Percentiles rank a stretch among this genome's conserved stretches.
Evolutionary conservation across 2,797 vertebrate species (phyloP).

Genomic region (Natrix natrix): DNA sequence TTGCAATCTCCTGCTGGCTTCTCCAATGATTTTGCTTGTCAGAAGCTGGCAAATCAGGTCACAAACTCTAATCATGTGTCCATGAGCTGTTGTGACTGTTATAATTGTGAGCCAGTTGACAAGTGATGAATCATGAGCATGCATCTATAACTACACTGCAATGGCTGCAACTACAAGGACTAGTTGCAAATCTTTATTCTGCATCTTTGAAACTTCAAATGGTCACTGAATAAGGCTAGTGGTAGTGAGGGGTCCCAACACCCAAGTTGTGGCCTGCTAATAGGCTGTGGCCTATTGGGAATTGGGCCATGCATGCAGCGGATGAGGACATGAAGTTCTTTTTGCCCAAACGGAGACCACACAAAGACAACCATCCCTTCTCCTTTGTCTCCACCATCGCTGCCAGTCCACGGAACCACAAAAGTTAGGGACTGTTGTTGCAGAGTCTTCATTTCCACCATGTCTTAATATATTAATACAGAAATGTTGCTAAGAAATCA

Average conservation of each 20-base stretch:
- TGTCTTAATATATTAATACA: not conserved
- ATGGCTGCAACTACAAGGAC: not conserved
- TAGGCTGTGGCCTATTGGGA: not conserved
- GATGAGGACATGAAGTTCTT: not conserved
- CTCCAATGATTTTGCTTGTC: not conserved
- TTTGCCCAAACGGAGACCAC: not conserved
- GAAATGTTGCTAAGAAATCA: not conserved
- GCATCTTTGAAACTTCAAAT: not conserved
- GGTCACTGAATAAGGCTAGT: not conserved
- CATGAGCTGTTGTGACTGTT: not conserved
- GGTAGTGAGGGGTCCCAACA: accelerated
- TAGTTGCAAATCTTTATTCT: not conserved
- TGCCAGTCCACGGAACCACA: too few relatives aligned
- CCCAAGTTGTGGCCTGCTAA: not conserved
- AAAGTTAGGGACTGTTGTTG: too few relatives aligned
- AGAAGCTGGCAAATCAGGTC: not conserved
- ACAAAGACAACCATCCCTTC: not conserved
- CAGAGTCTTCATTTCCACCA: not conserved
- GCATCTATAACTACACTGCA: not conserved
- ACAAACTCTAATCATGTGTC: not conserved
- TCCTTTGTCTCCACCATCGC: not conserved
- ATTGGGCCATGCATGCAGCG: not conserved
- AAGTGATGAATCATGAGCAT: not conserved
- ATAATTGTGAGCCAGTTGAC: not conserved
- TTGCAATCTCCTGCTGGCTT: not conserved